Evolutionary conservation across 2,888 invertebrate genomes (phyloP).

Genomic region (Nasonia oneida): DNA sequence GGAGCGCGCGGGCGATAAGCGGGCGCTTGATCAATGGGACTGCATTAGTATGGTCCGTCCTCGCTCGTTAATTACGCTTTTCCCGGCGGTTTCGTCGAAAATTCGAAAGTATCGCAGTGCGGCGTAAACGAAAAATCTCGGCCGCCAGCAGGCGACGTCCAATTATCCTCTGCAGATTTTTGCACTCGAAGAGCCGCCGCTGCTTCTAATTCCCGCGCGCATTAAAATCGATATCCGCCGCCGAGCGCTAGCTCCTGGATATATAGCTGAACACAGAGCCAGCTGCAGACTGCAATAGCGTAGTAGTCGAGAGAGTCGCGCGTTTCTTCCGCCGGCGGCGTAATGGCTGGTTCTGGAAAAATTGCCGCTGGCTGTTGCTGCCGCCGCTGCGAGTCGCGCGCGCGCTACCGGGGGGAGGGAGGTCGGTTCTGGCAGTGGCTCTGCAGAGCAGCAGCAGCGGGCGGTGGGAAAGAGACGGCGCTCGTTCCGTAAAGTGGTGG

Average conservation of each 20-base stretch:
- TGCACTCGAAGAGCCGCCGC: background rate
- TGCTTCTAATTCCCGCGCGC: conserved; percentile 36
- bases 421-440: background rate
- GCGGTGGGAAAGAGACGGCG: background rate
- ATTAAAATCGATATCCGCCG: conserved; percentile 54
- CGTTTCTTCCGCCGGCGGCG: background rate
- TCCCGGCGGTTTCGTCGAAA: background rate
- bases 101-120: background rate
- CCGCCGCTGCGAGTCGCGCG: background rate
- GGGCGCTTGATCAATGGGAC: conserved; percentile 62
- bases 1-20: background rate
- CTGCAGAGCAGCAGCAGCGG: background rate
- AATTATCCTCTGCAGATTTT: background rate
- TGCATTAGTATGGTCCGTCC: conserved; percentile 52
- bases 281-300: too few relatives aligned
- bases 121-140: too few relatives aligned
- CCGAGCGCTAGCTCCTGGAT: background rate
- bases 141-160: background rate
- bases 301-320: background rate
- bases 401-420: background rate
- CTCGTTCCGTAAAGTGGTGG: conserved; percentile 1
- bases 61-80: conserved; percentile 32
- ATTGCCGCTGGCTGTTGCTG: background rate
- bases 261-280: background rate
- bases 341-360: background rate